Evolutionary conservation across 2,888 invertebrate species (phyloP).

Genomic region (Leucozona laternaria): DNA sequence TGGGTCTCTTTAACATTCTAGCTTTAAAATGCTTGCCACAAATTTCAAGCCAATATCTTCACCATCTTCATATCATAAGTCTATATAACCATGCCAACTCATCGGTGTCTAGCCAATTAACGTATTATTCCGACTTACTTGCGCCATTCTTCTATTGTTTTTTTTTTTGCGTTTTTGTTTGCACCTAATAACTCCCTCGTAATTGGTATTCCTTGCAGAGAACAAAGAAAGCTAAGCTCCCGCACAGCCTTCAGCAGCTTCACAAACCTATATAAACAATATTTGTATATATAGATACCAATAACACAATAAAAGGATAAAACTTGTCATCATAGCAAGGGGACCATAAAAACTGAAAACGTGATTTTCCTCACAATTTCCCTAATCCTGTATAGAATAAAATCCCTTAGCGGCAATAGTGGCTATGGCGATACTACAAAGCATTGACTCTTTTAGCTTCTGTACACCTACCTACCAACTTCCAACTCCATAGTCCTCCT

Average conservation of each 20-base stretch:
- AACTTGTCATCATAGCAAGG: constrained; percentile 54
- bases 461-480: background rate
- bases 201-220: constrained; percentile 65
- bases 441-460: constrained; percentile 17
- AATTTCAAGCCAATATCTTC: background rate
- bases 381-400: constrained; percentile 61
- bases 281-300: background rate
- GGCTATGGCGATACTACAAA: background rate
- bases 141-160: constrained; percentile 46
- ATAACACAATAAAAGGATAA: constrained; percentile 55
- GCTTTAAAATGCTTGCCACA: background rate
- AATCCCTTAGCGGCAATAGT: constrained; percentile 36
- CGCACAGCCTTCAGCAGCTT: constrained; percentile 2
- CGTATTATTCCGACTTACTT: constrained; percentile 55
- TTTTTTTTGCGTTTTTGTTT: constrained; percentile 34
- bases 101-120: constrained; percentile 66
- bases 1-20: background rate
- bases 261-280: background rate
- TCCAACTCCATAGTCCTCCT: constrained; percentile 4
- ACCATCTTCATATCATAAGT: constrained; percentile 1
- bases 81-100: constrained; percentile 20
- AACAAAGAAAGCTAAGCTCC: constrained; percentile 54
- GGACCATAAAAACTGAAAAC: constrained; percentile 63
- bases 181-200: constrained; percentile 50
- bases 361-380: constrained; percentile 74